Conservation (phyloP, 2,113 vertebrate genomes). For the Xiphophorus hellerii region DNA sequence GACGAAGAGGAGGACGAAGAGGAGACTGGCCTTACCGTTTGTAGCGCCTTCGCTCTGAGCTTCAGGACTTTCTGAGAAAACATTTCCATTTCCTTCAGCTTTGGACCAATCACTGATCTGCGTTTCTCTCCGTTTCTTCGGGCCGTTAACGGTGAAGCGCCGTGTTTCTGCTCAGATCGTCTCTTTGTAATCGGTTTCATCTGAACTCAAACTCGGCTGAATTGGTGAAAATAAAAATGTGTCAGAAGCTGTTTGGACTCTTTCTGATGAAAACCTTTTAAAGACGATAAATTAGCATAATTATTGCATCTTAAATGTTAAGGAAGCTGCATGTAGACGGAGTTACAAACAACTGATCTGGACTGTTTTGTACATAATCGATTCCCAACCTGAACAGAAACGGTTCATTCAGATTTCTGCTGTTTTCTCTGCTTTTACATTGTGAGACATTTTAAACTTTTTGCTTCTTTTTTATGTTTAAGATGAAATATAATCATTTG, state of each 20-base stretch:
- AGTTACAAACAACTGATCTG: background rate
- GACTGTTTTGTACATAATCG: background rate
- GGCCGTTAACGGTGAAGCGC: constrained; percentile 13
- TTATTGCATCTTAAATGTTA: background rate
- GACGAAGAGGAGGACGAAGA: background rate
- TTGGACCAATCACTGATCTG: constrained; percentile 24
- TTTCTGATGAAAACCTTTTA: background rate
- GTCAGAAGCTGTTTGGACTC: background rate
- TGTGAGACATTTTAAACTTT: background rate
- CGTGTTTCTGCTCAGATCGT: too few relatives aligned
- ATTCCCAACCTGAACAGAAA: background rate
- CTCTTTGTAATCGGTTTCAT: background rate
- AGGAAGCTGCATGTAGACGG: background rate
- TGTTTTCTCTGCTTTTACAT: background rate
- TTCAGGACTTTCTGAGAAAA: constrained; percentile 20
- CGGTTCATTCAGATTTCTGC: background rate
- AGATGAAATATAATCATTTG: background rate
- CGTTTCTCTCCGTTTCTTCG: background rate
- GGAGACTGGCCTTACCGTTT: constrained; percentile 52
- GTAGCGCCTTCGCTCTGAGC: constrained; percentile 13
- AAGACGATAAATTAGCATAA: background rate
- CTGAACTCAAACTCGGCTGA: background rate
- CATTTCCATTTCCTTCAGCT: constrained; percentile 6
- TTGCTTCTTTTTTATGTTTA: background rate
- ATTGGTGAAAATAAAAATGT: background rate